Evolutionary conservation across 1,140 invertebrate genomes (phyloP).

Genomic region (Eueides isabella): DNA sequence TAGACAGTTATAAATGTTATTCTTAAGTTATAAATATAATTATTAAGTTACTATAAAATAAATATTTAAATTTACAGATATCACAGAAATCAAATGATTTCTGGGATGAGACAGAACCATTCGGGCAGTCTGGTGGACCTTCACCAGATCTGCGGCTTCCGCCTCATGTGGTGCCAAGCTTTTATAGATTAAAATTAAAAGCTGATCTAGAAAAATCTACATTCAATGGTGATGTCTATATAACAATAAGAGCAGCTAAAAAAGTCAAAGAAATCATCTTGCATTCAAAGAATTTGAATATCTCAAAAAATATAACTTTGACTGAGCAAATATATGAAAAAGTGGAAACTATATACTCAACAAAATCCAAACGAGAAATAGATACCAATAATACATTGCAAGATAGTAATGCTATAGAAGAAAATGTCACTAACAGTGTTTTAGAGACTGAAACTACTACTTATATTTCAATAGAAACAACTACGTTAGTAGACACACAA

Average conservation of each 20-base stretch:
- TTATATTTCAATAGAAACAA: background rate
- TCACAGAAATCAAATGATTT: slow-evolving; percentile 59
- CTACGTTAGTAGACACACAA: slow-evolving; percentile 53
- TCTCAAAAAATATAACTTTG: slow-evolving; percentile 68
- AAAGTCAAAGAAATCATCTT: slow-evolving; percentile 83
- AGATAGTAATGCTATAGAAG: slow-evolving; percentile 12
- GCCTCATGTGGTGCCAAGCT: slow-evolving; percentile 84
- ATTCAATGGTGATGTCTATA: slow-evolving; percentile 85
- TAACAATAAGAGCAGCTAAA: slow-evolving; percentile 76
- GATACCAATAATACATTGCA: slow-evolving; percentile 32
- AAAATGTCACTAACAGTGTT: slow-evolving; percentile 17
- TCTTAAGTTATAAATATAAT: background rate
- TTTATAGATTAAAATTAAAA: slow-evolving; percentile 87
- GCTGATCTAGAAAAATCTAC: slow-evolving; percentile 84
- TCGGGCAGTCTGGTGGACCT: slow-evolving; percentile 49
- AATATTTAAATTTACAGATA: slow-evolving; percentile 49
- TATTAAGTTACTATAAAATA: background rate
- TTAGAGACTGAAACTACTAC: slow-evolving; percentile 12
- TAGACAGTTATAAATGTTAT: no score
- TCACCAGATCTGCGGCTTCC: slow-evolving; percentile 82
- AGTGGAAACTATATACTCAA: slow-evolving; percentile 54
- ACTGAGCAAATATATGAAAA: slow-evolving; percentile 76
- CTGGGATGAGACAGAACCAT: slow-evolving; percentile 69
- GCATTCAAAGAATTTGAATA: slow-evolving; percentile 85
- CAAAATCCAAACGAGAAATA: slow-evolving; percentile 50